phyloP scores from a whole-genome alignment of 2,888 invertebrate species.

The Stenichneumon culpator region DNA sequence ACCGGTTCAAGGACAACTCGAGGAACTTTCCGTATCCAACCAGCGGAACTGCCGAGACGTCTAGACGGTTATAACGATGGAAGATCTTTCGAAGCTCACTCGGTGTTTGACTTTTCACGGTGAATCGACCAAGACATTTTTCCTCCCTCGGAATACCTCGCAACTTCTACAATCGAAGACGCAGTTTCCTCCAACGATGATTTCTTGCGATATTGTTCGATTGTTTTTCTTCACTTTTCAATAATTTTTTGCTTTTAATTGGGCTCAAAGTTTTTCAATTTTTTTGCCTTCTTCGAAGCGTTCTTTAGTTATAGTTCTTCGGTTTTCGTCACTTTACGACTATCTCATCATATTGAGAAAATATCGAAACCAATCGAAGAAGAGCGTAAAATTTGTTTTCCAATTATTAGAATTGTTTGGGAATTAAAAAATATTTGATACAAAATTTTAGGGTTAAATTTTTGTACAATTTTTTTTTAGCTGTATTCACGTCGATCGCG shows the following conservation, averaged over 20 bases:
- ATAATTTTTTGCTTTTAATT: not conserved
- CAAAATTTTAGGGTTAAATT: not conserved
- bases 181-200: not conserved
- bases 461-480: not conserved
- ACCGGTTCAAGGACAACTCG: slow-evolving; percentile 24
- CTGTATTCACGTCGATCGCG: not conserved
- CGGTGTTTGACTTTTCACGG: slow-evolving; percentile 10
- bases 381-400: not conserved
- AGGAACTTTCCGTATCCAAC: slow-evolving; percentile 21
- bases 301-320: not conserved
- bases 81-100: slow-evolving; percentile 1
- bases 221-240: not conserved
- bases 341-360: not conserved
- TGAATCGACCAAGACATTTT: not conserved
- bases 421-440: not conserved
- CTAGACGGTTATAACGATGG: slow-evolving; percentile 16
- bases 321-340: not conserved
- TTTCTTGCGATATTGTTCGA: not conserved
- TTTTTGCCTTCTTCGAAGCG: not conserved
- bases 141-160: not conserved
- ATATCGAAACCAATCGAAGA: not conserved
- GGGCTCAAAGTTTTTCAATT: not conserved
- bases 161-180: not conserved
- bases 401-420: not conserved
- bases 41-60: slow-evolving; percentile 3